A percentile compares a stretch with the other conserved stretches of the same genome.
These are phyloP conservation scores for Hiodon alosoides DNA, from an alignment of 2,113 vertebrate genomes.

Conservation along the genomic window DNA sequence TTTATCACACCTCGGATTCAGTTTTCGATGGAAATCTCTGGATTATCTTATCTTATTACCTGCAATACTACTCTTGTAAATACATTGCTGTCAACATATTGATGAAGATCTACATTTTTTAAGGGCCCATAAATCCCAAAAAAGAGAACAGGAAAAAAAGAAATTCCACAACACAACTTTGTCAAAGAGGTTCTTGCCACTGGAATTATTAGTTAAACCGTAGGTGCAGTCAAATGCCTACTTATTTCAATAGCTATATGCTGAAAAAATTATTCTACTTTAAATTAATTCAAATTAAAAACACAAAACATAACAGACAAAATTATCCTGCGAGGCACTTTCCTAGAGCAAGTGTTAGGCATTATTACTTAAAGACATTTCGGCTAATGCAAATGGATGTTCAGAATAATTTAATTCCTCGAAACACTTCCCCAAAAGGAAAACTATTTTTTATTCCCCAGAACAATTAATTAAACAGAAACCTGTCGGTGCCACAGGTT, in stretches of 20 bases:
- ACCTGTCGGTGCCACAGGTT: slow-evolving; percentile 2
- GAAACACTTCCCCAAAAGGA: slow-evolving; percentile 38
- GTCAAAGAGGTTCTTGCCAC: not conserved
- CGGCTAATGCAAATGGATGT: slow-evolving; percentile 42
- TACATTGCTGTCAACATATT: not conserved
- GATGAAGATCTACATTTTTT: not conserved
- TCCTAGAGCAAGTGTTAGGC: slow-evolving; percentile 16
- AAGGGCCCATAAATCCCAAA: slow-evolving; percentile 6
- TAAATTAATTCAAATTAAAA: not conserved
- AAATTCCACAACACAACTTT: not conserved
- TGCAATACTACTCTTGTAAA: not conserved
- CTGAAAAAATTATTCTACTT: not conserved
- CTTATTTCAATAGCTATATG: not conserved
- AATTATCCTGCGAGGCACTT: slow-evolving; percentile 24
- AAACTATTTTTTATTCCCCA: slow-evolving; percentile 7
- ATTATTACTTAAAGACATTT: slow-evolving; percentile 22
- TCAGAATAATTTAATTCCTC: slow-evolving; percentile 42
- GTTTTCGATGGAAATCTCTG: not conserved
- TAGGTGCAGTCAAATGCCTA: not conserved
- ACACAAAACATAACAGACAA: slow-evolving; percentile 18
- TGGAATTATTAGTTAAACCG: not conserved
- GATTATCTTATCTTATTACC: not conserved
- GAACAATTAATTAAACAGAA: slow-evolving; percentile 15
- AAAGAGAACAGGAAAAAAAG: not conserved
- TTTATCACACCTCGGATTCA: not conserved